Base-by-base conservation (phyloP, 2,888 invertebrate genomes). In the Mycalesis mineus region DNA sequence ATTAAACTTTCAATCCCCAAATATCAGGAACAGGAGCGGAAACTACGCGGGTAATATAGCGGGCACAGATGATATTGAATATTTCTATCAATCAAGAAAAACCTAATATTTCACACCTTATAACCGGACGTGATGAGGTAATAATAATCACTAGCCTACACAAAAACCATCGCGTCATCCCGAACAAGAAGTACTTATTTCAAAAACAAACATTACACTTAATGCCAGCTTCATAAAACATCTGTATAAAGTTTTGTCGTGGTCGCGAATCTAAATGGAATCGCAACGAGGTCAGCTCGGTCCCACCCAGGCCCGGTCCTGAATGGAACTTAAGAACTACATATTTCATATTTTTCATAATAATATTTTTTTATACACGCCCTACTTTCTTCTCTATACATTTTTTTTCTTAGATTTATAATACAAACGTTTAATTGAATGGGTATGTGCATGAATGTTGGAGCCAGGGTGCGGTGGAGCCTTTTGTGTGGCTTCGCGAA, bases 191-290 rank as follows among this genome's bases (percentile, higher is more conserved):
- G 22, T 22, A 22, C 22, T 22, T 11, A 36, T 36, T 36, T 11
- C 4, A 36, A 36, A 11, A 11, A 36, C 36, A 36, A 36, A 36
- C 36, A 11, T 9, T 11, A 36, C 36, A 36, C 36, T 36, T 36
- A 11, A 36, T 9, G 1, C n/a, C 11, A 36, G 11, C 11, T 11
- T 36, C 11, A 36, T 36, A 11, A 36, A 11, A 36, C 36, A 36
- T 36, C 4, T 36, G 36, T 36, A 50, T 50, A 53, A 37, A 54
- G 29, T 29, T 44, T 29, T 39, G 11, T 37, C 39, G 28, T 45
- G 11, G 45, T 14, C 53, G 37, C 8, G 28, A 29, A 45, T 45
- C 53, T 22, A 45, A 45, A 54, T 54, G 54, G 45, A 54, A 39
- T 47, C 45, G 22, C 29, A 54, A 54, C 37, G 45, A 45, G 39